phyloP scores from a whole-genome alignment of 2,113 vertebrate genomes.

The Xenus cinereus region DNA sequence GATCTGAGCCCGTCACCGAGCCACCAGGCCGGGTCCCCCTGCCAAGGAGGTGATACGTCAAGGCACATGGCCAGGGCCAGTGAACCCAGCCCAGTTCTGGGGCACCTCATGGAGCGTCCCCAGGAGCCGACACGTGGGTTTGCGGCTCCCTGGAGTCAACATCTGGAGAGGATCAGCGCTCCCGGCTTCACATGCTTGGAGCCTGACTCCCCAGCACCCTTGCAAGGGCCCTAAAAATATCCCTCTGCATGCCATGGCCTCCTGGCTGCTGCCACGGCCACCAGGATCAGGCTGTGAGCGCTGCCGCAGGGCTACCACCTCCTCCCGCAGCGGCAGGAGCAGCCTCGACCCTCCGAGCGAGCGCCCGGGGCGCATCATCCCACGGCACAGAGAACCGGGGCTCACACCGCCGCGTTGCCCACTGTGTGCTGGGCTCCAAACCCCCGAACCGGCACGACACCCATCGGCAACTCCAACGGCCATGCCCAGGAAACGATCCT shows the following conservation, averaged over 20 bases:
- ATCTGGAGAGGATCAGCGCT: not conserved
- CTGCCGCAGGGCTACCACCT: not conserved
- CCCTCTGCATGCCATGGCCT: not conserved
- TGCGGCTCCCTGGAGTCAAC: not conserved
- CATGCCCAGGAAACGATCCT: not conserved
- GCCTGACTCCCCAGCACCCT: not conserved
- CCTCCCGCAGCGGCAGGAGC: not conserved
- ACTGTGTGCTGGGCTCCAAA: not conserved
- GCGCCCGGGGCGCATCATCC: no score
- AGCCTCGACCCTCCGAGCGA: not conserved
- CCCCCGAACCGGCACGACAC: accelerated
- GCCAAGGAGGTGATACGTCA: no score
- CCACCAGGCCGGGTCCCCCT: not conserved
- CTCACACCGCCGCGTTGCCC: accelerated
- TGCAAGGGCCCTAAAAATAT: not conserved
- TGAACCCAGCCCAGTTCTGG: accelerated
- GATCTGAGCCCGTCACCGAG: no score
- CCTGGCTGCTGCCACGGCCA: not conserved
- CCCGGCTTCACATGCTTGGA: not conserved
- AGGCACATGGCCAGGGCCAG: accelerated
- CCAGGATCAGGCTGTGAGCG: not conserved
- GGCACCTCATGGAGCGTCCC: not conserved
- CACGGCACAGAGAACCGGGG: accelerated
- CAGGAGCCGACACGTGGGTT: accelerated
- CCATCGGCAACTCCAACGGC: not conserved